Evolutionary conservation across 2,797 vertebrate genomes (phyloP).

Genomic region (Spinibarbus caldwelli): DNA sequence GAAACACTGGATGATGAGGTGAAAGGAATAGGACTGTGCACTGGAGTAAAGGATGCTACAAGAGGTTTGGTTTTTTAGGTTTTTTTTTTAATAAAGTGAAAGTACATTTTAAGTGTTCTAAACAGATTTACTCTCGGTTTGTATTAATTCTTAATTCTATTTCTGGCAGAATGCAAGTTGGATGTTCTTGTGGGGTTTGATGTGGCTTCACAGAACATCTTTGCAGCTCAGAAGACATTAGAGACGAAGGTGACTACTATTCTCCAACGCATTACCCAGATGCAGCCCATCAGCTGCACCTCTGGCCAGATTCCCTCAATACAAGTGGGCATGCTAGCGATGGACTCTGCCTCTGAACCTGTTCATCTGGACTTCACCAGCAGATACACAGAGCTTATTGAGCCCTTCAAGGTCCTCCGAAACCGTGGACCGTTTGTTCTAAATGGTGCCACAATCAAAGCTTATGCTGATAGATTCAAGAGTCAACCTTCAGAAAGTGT

Average conservation of each 20-base stretch:
- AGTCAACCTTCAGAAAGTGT: constrained; percentile 71
- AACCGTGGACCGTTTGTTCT: constrained; percentile 85
- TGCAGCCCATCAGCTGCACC: constrained; percentile 87
- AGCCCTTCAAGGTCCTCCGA: constrained; percentile 79
- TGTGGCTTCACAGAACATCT: constrained; percentile 85
- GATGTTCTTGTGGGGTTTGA: constrained; percentile 96
- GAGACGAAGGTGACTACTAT: constrained; percentile 82
- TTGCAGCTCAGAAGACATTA: constrained; percentile 83
- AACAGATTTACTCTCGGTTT: not conserved
- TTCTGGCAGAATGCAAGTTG: constrained; percentile 82
- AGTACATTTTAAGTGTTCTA: not conserved
- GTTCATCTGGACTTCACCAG: constrained; percentile 86
- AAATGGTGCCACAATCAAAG: constrained; percentile 81
- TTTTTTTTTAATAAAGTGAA: not conserved
- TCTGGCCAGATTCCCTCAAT: constrained; percentile 80
- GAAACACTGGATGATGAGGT: constrained; percentile 85
- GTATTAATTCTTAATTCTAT: not conserved
- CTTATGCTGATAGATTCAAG: constrained; percentile 84
- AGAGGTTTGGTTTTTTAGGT: constrained; percentile 75
- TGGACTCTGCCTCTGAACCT: constrained; percentile 76
- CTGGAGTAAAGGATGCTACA: constrained; percentile 53
- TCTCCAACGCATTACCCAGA: constrained; percentile 86
- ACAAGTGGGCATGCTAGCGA: constrained; percentile 84
- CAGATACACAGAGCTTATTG: constrained; percentile 79
- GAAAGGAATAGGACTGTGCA: constrained; percentile 81